A percentile compares a stretch with the other conserved stretches of the same genome.
Evolutionary conservation across 2,888 invertebrate genomes (phyloP).

Genomic region (Eulithis testata): DNA sequence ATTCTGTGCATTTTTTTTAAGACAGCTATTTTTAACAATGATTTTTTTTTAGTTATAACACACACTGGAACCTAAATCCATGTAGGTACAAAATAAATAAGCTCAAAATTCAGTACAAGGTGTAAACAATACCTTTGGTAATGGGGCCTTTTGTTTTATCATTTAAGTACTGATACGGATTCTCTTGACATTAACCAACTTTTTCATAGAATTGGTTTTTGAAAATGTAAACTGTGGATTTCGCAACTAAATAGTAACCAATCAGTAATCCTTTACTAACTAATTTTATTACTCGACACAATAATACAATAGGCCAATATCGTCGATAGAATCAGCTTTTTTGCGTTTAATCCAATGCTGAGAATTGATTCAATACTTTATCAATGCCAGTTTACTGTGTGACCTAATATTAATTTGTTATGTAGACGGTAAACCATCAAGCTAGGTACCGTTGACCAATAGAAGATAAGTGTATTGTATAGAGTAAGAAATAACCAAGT

Average conservation of each 20-base stretch:
- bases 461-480: too few relatives aligned
- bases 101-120: too few relatives aligned
- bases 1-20: neutral
- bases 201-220: neutral
- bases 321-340: slow-evolving; percentile 54
- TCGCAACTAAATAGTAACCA: slow-evolving; percentile 22
- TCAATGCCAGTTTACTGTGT: slow-evolving; percentile 52
- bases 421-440: slow-evolving; percentile 10
- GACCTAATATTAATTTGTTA: slow-evolving; percentile 19
- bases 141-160: too few relatives aligned
- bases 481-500: too few relatives aligned
- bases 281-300: slow-evolving; percentile 44
- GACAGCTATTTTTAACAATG: too few relatives aligned
- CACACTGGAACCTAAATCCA: too few relatives aligned
- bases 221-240: slow-evolving; percentile 23
- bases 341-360: slow-evolving; percentile 44
- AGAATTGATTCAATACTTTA: slow-evolving; percentile 55
- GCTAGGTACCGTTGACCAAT: too few relatives aligned
- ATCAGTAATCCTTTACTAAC: slow-evolving; percentile 24
- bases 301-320: slow-evolving; percentile 64
- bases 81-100: too few relatives aligned
- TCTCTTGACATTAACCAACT: slow-evolving; percentile 16
- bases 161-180: neutral
- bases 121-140: too few relatives aligned
- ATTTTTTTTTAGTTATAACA: too few relatives aligned